Conservation (phyloP, 2,888 invertebrate genomes). For the Yponomeuta malinellus region DNA sequence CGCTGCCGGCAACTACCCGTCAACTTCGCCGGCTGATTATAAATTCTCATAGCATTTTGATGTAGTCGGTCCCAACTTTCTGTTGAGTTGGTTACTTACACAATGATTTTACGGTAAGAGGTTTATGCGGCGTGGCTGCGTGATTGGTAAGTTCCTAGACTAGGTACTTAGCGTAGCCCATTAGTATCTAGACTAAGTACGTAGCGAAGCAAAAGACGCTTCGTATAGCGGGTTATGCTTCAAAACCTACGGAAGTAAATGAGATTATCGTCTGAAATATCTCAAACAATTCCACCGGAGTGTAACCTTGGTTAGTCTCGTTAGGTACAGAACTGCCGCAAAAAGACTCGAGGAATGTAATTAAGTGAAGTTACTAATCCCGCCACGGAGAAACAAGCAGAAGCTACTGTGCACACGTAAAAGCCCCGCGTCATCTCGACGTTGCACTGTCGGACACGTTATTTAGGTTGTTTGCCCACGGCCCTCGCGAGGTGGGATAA, state of each 20-base stretch:
- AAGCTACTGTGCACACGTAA: conserved; percentile 28
- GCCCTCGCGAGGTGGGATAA: conserved; percentile 54
- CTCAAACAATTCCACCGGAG: too few relatives aligned
- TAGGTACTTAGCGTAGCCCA: too few relatives aligned
- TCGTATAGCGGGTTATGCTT: too few relatives aligned
- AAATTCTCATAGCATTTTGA: conserved; percentile 26
- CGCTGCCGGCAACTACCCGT: conserved; percentile 51
- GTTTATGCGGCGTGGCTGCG: neutral
- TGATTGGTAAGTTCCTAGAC: too few relatives aligned
- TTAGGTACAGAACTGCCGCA: neutral
- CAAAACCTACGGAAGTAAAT: too few relatives aligned
- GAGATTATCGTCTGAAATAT: too few relatives aligned
- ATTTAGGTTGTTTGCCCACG: conserved; percentile 51
- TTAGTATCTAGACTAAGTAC: too few relatives aligned
- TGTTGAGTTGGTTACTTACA: neutral
- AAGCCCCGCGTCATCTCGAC: conserved; percentile 55
- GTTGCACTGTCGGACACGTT: conserved; percentile 63
- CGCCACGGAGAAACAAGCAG: conserved; percentile 24
- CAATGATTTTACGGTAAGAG: neutral
- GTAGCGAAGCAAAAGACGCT: too few relatives aligned
- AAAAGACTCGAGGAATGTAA: neutral
- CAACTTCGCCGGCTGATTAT: conserved; percentile 42
- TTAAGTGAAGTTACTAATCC: neutral
- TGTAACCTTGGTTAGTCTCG: too few relatives aligned
- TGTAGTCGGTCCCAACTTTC: neutral